Base-by-base conservation (phyloP, 2,888 invertebrate genomes). In the Amphimallon solstitiale region DNA sequence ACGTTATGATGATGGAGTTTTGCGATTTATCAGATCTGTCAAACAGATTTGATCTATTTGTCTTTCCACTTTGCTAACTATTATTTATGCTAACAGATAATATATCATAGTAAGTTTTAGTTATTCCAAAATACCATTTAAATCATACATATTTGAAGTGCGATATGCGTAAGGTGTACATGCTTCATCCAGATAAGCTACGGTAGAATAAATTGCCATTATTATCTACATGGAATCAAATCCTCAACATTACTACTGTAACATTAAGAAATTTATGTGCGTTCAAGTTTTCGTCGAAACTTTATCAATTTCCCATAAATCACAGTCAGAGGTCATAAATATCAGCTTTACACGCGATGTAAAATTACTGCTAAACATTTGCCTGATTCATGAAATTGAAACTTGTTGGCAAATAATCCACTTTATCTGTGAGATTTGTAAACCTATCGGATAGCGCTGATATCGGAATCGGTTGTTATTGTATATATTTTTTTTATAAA, bases 221-320 rank as follows among this genome's bases (percentile, higher is more conserved):
- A 45, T 59, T 59, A 59, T 59, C 56, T 59, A 59, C 56, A 43
- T 43, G 56, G 40, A 59, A 59, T 59, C 56, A 45, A 59, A 59
- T 59, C 56, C 56, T 59, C 43, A 23, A 43, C 56, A 59, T 29
- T 43, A 59, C 56, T 59, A 59, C 56, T 59, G 56, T 59, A 43
- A 59, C 43, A 59, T 59, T 59, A 59, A 59, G 56, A 59, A 59
- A 59, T 59, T 59, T 59, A 59, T 59, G 56, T 59, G 43, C 43
- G 56, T 43, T 59, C 43, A 59, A 43, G 56, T 59, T 59, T 59
- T 59, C 56, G 56, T 59, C 56, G 56, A 59, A 59, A 59, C 43
- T 59, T 59, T 59, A 59, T 59, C 56, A 59, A 59, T 59, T 29
- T 29, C 29, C 23, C 56, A 43, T 59, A 59, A 59, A 59, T 43